phyloP scores from a whole-genome alignment of 2,797 vertebrate genomes.

The Acipenser transmontanus region DNA sequence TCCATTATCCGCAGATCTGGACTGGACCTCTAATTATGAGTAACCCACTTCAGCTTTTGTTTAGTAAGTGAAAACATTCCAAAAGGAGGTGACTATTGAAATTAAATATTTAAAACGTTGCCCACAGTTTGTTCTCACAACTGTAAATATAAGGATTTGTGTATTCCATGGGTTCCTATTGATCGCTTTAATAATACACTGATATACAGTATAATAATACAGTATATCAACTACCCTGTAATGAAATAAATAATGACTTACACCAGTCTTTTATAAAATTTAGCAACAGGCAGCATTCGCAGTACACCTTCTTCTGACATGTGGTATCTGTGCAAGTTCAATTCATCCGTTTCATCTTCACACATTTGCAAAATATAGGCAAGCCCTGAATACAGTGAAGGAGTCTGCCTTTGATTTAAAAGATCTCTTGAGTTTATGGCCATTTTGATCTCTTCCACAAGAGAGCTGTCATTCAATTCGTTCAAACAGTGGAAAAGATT shows the following conservation, averaged over 20 bases:
- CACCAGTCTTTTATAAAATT: constrained; percentile 1
- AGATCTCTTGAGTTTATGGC: background rate
- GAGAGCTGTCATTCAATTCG: background rate
- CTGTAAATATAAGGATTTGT: background rate
- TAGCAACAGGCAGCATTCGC: constrained; percentile 1
- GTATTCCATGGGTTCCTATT: background rate
- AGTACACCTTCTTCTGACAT: background rate
- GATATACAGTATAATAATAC: background rate
- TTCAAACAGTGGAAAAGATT: no score
- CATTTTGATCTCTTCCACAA: background rate
- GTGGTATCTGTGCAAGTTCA: background rate
- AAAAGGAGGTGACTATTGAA: background rate
- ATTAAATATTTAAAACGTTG: background rate
- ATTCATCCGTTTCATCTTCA: constrained; percentile 1
- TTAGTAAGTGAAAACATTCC: no score
- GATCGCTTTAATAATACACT: background rate
- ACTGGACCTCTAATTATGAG: no score
- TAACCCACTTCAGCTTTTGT: no score
- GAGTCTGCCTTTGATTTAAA: background rate
- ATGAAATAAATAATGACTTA: background rate
- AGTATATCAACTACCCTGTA: background rate
- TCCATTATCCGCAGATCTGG: no score
- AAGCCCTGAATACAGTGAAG: background rate
- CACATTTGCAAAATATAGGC: constrained; percentile 6
- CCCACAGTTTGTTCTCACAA: background rate